Conservation (phyloP, 2,797 vertebrate species). For the Peromyscus melanophrys region DNA sequence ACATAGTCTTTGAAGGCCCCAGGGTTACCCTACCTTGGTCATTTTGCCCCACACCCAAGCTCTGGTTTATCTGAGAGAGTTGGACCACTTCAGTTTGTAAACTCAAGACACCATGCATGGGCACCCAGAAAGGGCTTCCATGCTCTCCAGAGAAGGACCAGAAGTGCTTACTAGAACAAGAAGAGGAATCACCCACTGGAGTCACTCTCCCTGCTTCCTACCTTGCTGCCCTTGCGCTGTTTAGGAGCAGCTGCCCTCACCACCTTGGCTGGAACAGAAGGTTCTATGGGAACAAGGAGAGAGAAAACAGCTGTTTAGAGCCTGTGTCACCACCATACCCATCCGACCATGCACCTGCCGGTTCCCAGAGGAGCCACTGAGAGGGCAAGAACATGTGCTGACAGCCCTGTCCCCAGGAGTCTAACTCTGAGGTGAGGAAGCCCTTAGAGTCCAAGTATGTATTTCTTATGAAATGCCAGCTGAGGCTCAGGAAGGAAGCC, state of each 20-base stretch:
- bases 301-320: constrained; percentile 18
- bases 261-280: constrained; percentile 95
- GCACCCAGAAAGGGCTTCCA: not conserved
- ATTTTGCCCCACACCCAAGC: not conserved
- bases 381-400: not conserved
- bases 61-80: not conserved
- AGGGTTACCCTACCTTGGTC: not conserved
- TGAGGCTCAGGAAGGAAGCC: not conserved
- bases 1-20: constrained; percentile 42
- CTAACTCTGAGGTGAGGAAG: not conserved
- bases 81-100: not conserved
- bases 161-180: not conserved
- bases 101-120: not conserved
- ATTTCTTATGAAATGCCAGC: not conserved
- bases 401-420: not conserved
- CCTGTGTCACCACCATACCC: not conserved
- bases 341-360: not conserved
- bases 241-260: constrained; percentile 96
- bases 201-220: constrained; percentile 81
- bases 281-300: constrained; percentile 90
- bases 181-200: not conserved
- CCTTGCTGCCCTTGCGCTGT: constrained; percentile 96
- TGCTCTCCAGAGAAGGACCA: not conserved
- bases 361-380: not conserved
- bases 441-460: not conserved